A percentile compares a stretch with the other conserved stretches of the same genome.
Conservation (phyloP, 2,888 invertebrate genomes). For the Archips xylosteana region DNA sequence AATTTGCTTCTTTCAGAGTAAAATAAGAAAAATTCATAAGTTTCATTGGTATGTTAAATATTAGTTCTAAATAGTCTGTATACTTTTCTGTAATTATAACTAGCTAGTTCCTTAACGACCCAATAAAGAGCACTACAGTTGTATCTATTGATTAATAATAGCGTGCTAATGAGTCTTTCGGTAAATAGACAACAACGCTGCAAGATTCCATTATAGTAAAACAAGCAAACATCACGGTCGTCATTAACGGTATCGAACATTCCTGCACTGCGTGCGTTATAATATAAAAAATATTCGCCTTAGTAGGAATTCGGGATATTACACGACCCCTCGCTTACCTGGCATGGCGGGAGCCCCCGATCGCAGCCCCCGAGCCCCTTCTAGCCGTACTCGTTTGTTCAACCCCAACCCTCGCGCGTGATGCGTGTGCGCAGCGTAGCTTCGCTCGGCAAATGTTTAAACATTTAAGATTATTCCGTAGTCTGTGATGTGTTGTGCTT, state of each 20-base stretch:
- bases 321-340: no score
- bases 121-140: not conserved
- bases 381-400: slow-evolving; percentile 56
- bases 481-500: slow-evolving; percentile 52
- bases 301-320: slow-evolving; percentile 60
- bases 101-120: not conserved
- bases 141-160: not conserved
- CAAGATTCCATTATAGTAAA: slow-evolving; percentile 52
- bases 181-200: slow-evolving; percentile 24
- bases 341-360: slow-evolving; percentile 55
- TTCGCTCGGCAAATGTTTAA: slow-evolving; percentile 38
- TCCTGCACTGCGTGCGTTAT: slow-evolving; percentile 17
- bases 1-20: no score
- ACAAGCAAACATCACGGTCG: slow-evolving; percentile 53
- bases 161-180: slow-evolving; percentile 13
- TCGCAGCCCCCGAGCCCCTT: slow-evolving; percentile 53
- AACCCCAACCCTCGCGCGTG: slow-evolving; percentile 63
- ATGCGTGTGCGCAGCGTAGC: slow-evolving; percentile 68
- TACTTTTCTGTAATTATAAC: no score
- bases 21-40: no score
- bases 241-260: slow-evolving; percentile 40
- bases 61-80: no score
- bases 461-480: slow-evolving; percentile 12
- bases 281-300: slow-evolving; percentile 32
- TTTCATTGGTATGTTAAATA: no score